A percentile compares a stretch with the other conserved stretches of the same genome.
Conservation (phyloP, 1,140 invertebrate genomes). For the Pogonomyrmex barbatus region DNA sequence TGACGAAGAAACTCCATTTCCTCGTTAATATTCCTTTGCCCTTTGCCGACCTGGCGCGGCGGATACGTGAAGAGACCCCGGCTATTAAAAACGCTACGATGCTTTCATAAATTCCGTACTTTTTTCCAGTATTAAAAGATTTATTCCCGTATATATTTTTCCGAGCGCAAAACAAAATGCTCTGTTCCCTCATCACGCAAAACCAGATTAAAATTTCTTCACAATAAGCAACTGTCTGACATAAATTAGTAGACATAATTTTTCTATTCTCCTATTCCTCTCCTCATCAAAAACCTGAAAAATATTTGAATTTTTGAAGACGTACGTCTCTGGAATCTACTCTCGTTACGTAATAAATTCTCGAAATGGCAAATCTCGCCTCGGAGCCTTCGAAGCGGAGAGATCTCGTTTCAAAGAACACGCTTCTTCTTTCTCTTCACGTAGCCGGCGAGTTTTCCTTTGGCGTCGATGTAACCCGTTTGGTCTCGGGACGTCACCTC, state of each 20-base stretch:
- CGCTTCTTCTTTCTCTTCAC: not conserved
- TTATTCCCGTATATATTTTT: slow-evolving; percentile 14
- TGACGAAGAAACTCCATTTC: slow-evolving; percentile 43
- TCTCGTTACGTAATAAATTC: slow-evolving; percentile 18
- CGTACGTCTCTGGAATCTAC: not conserved
- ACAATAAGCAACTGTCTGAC: not conserved
- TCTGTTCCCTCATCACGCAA: not conserved
- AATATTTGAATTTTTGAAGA: not conserved
- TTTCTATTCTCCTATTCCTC: not conserved
- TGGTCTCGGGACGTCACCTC: slow-evolving; percentile 38
- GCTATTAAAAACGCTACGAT: slow-evolving; percentile 38
- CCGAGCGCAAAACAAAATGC: slow-evolving; percentile 2
- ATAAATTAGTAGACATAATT: slow-evolving; percentile 11
- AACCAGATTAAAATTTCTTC: not conserved
- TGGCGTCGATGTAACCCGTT: slow-evolving; percentile 26
- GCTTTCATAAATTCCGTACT: slow-evolving; percentile 10
- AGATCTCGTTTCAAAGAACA: not conserved
- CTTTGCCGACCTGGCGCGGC: slow-evolving; percentile 6
- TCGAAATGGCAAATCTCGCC: not conserved
- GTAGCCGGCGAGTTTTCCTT: not conserved
- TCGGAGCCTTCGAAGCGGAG: not conserved
- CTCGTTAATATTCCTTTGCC: slow-evolving; percentile 58
- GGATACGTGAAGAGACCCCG: slow-evolving; percentile 8
- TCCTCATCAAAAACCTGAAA: not conserved
- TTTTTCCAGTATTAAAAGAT: slow-evolving; percentile 27